phyloP scores from a whole-genome alignment of 2,113 vertebrate species.

The Capreolus pygargus region DNA sequence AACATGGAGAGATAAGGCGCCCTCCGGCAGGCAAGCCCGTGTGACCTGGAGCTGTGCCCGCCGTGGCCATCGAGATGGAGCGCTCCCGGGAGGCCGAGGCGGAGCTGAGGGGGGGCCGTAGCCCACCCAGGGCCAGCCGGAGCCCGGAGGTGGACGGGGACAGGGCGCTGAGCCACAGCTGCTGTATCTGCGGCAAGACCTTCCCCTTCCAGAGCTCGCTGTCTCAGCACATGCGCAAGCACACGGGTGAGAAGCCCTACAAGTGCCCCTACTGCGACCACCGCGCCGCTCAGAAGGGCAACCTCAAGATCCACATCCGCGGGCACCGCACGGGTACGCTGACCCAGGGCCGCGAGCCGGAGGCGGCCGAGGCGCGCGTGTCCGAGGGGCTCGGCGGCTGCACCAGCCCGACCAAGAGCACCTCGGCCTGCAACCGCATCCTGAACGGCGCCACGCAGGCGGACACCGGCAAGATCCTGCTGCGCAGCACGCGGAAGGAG shows the following conservation, averaged over 20 bases:
- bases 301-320: slow-evolving; percentile 96
- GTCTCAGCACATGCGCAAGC: slow-evolving; percentile 96
- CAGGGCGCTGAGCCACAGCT: slow-evolving; percentile 85
- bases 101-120: slow-evolving; percentile 83
- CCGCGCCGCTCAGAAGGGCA: slow-evolving; percentile 95
- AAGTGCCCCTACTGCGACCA: slow-evolving; percentile 97
- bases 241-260: slow-evolving; percentile 95
- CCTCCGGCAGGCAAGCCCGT: slow-evolving; percentile 53
- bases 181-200: slow-evolving; percentile 93
- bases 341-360: slow-evolving; percentile 85
- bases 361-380: slow-evolving; percentile 86
- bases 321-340: slow-evolving; percentile 93
- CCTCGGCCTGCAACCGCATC: slow-evolving; percentile 91
- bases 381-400: slow-evolving; percentile 90
- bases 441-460: slow-evolving; percentile 76
- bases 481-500: slow-evolving; percentile 89
- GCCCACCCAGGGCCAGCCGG: slow-evolving; percentile 78
- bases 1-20: slow-evolving; percentile 75
- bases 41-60: slow-evolving; percentile 70
- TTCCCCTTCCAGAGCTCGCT: slow-evolving; percentile 97
- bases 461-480: slow-evolving; percentile 85
- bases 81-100: slow-evolving; percentile 80
- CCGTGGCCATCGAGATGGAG: slow-evolving; percentile 80
- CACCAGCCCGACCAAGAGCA: slow-evolving; percentile 93
- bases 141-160: slow-evolving; percentile 81